A percentile compares a stretch with the other conserved stretches of the same genome.
These are phyloP conservation scores for Cisticola juncidis DNA, from an alignment of 2,113 vertebrate genomes.

Conservation along the genomic window DNA sequence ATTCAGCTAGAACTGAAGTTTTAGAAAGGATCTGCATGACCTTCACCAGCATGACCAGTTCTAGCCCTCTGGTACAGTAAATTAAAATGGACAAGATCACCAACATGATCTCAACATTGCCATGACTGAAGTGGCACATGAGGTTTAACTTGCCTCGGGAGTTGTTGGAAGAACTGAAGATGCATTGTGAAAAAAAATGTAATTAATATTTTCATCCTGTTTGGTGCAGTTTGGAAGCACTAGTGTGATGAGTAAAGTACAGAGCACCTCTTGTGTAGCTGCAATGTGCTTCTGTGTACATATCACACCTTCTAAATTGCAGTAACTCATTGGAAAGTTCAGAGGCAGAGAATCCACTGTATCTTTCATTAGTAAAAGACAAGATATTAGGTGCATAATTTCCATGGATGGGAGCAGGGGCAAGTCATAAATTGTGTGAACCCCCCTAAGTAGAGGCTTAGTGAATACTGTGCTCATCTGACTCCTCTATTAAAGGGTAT, in stretches of 20 bases:
- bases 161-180: background rate
- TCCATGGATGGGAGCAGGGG: background rate
- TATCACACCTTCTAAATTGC: background rate
- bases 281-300: background rate
- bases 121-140: background rate
- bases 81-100: background rate
- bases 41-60: background rate
- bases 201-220: background rate
- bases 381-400: background rate
- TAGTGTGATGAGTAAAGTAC: background rate
- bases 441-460: background rate
- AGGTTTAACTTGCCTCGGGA: background rate
- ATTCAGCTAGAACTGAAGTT: background rate
- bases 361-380: background rate
- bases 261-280: constrained; percentile 6
- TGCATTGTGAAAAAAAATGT: background rate
- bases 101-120: background rate
- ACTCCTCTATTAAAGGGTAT: background rate
- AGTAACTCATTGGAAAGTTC: background rate
- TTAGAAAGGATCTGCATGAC: background rate
- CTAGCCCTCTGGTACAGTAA: background rate
- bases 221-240: background rate
- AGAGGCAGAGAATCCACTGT: background rate
- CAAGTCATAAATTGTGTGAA: background rate
- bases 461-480: background rate